phyloP scores from a whole-genome alignment of 1,140 invertebrate species.

The Stenopsyche tienmushanensis region DNA sequence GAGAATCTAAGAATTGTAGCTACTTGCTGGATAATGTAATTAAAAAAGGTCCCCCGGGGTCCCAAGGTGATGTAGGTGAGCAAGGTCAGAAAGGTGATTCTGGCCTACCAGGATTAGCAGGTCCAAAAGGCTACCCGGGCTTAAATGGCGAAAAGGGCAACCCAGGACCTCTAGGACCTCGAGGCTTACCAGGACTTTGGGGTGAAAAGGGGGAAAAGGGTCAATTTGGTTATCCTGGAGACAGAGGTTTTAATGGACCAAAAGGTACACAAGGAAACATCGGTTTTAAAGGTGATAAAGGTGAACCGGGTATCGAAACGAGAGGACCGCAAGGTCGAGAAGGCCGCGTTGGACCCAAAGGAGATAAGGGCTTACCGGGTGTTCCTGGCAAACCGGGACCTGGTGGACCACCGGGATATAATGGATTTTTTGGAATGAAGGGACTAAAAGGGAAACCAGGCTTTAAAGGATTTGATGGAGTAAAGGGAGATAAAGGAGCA shows the following conservation, averaged over 20 bases:
- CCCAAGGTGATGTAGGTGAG: conserved; percentile 54
- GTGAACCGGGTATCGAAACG: conserved; percentile 69
- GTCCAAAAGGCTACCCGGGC: conserved; percentile 61
- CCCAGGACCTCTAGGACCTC: conserved; percentile 68
- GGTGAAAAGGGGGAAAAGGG: conserved; percentile 80
- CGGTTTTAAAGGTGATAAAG: conserved; percentile 73
- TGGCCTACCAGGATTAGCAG: conserved; percentile 60
- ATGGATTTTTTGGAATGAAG: conserved; percentile 56
- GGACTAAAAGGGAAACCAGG: conserved; percentile 63
- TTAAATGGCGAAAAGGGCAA: conserved; percentile 63
- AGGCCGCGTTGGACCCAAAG: conserved; percentile 45
- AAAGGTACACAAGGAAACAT: conserved; percentile 65
- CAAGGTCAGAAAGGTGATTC: conserved; percentile 38
- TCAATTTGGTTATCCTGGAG: conserved; percentile 74
- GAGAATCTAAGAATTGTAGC: conserved; percentile 50
- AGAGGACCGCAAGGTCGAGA: conserved; percentile 67
- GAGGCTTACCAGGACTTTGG: conserved; percentile 74
- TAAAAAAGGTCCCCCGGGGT: conserved; percentile 56
- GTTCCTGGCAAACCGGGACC: conserved; percentile 44
- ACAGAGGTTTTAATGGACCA: conserved; percentile 66
- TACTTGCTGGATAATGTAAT: conserved; percentile 28
- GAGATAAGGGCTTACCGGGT: conserved; percentile 42
- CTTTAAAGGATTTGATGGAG: conserved; percentile 67
- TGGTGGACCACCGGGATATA: conserved; percentile 44
- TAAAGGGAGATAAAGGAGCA: conserved; percentile 69